phyloP scores from a whole-genome alignment of 1,140 invertebrate species.

The Drosophila pseudoobscura region DNA sequence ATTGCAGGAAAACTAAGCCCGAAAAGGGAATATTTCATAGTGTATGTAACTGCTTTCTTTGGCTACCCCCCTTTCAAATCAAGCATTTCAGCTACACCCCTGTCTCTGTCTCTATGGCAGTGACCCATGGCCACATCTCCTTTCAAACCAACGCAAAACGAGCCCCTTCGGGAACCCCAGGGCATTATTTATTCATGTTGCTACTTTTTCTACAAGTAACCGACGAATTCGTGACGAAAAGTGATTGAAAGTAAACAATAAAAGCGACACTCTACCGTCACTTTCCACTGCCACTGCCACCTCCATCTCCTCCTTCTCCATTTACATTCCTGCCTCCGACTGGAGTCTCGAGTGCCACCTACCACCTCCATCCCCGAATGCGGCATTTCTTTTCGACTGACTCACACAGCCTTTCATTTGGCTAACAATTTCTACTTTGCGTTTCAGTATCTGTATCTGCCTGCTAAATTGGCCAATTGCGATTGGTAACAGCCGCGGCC shows the following conservation, averaged over 20 bases:
- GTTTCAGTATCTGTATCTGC: slow-evolving; percentile 33
- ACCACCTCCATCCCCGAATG: too few species aligned
- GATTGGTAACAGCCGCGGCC: slow-evolving; percentile 75
- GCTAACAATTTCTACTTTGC: slow-evolving; percentile 76
- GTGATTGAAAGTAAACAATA: slow-evolving; percentile 83
- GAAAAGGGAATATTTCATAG: neutral
- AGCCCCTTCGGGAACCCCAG: neutral
- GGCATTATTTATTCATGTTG: slow-evolving; percentile 60
- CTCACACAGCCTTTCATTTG: slow-evolving; percentile 62
- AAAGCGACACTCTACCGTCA: slow-evolving; percentile 75
- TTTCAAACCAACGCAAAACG: neutral
- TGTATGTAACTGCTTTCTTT: neutral
- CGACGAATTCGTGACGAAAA: slow-evolving; percentile 82
- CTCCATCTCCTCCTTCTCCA: slow-evolving; percentile 18
- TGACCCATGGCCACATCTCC: slow-evolving; percentile 20
- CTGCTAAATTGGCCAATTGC: slow-evolving; percentile 81
- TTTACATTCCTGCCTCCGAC: slow-evolving; percentile 2
- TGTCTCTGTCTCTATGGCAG: slow-evolving; percentile 50
- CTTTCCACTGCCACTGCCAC: slow-evolving; percentile 73
- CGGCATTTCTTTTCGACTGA: slow-evolving; percentile 25
- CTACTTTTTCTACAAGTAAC: slow-evolving; percentile 33
- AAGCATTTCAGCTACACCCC: neutral
- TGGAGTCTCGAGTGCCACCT: too few species aligned
- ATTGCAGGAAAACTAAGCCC: neutral
- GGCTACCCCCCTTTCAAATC: too few species aligned